Conservation (phyloP, 2,797 vertebrate species). For the Calcarius lapponicus region DNA sequence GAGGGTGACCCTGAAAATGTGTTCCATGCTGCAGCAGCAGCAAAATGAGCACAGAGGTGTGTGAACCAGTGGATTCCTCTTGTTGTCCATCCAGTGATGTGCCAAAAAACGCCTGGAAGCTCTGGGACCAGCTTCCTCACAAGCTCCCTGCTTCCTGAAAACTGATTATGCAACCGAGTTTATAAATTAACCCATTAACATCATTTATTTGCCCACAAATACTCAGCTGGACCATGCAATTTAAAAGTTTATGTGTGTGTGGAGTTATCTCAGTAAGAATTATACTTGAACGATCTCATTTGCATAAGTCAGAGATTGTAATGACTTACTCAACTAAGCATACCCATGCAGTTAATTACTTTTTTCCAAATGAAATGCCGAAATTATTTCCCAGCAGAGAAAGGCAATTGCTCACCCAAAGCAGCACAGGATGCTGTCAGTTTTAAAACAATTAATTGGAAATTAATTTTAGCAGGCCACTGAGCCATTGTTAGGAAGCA, state of each 20-base stretch:
- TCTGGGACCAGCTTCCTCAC: neutral
- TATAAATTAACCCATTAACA: conserved; percentile 30
- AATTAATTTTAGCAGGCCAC: conserved; percentile 68
- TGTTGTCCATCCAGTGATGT: neutral
- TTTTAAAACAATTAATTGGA: conserved; percentile 66
- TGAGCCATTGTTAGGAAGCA: conserved; percentile 6
- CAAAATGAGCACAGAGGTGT: neutral
- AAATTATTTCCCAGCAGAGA: conserved; percentile 71
- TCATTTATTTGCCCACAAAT: conserved; percentile 36
- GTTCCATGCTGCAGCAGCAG: neutral
- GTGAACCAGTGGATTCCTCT: neutral
- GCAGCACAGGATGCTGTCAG: conserved; percentile 1
- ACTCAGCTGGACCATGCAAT: neutral
- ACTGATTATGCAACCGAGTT: neutral
- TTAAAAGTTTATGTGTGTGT: conserved; percentile 28
- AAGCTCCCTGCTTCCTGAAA: neutral
- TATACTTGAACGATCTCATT: conserved; percentile 53
- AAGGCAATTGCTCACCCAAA: conserved; percentile 47
- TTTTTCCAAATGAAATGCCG: conserved; percentile 73
- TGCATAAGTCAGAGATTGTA: conserved; percentile 74
- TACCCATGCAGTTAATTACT: conserved; percentile 75
- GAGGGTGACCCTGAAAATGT: neutral
- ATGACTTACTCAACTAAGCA: conserved; percentile 77
- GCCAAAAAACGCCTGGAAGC: neutral
- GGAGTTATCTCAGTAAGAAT: conserved; percentile 37